phyloP scores from a whole-genome alignment of 2,797 vertebrate genomes.

The Poeciliopsis paucimaculata region DNA sequence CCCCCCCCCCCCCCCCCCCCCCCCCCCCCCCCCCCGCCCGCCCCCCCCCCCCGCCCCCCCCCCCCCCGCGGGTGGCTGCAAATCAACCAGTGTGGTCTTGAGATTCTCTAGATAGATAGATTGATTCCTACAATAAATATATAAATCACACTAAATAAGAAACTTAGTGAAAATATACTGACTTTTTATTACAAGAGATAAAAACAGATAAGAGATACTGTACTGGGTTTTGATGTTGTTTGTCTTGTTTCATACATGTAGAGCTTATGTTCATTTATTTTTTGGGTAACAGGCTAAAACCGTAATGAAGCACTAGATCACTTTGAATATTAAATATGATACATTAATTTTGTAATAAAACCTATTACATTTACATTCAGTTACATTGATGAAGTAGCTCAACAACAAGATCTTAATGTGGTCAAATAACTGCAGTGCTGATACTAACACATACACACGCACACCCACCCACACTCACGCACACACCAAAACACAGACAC shows the following conservation, averaged over 20 bases:
- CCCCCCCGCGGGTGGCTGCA: neutral
- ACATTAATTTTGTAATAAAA: neutral
- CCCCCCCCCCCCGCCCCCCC: too few relatives aligned
- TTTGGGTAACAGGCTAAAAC: neutral
- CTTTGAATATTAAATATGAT: neutral
- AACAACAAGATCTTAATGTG: neutral
- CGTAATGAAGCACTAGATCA: neutral
- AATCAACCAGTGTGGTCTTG: neutral
- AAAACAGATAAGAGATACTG: neutral
- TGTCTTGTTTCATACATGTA: neutral
- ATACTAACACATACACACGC: too few relatives aligned
- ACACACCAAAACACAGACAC: too few relatives aligned
- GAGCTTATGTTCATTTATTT: neutral
- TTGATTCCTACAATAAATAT: neutral
- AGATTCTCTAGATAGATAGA: constrained; percentile 1
- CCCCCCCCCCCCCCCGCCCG: too few relatives aligned
- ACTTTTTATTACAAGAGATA: neutral
- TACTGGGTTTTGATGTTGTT: neutral
- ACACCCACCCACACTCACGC: too few relatives aligned
- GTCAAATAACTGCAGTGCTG: neutral
- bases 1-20: too few relatives aligned
- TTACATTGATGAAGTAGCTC: neutral
- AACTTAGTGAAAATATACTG: neutral
- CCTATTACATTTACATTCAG: neutral
- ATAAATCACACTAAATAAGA: neutral